Evolutionary conservation across 2,797 vertebrate genomes (phyloP).

Genomic region (Anolis apletophallus): DNA sequence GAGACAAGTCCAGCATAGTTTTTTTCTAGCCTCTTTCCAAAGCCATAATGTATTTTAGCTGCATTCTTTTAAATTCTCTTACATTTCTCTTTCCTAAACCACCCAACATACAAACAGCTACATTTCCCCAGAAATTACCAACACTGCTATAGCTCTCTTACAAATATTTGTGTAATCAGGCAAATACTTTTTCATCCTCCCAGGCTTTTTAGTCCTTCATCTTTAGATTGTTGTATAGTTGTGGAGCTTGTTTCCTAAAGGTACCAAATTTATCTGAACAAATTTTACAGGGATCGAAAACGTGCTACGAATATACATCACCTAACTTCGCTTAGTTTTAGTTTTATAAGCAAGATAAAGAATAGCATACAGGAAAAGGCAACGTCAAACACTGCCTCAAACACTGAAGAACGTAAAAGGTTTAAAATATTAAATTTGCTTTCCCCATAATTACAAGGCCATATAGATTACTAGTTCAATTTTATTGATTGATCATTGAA

Average conservation of each 20-base stretch:
- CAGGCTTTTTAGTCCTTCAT: background rate
- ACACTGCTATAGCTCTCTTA: no score
- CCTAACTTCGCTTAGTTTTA: background rate
- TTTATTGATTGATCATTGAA: background rate
- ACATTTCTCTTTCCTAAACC: no score
- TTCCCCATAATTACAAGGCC: background rate
- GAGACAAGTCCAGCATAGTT: background rate
- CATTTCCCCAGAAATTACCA: no score
- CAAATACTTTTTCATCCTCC: background rate
- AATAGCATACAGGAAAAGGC: background rate
- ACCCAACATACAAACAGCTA: no score
- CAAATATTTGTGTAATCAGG: background rate
- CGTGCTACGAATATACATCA: no score
- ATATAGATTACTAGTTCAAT: background rate
- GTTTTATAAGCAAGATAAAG: background rate
- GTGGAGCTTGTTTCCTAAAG: no score
- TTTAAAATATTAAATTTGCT: background rate
- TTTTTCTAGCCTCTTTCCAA: background rate
- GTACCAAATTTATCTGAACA: no score
- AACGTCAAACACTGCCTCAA: background rate
- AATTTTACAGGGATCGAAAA: no score
- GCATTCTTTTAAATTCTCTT: background rate
- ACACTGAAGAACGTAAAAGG: background rate
- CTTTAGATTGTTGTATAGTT: background rate
- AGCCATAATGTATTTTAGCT: background rate